Evolutionary conservation across 2,797 vertebrate species (phyloP), one percentile per base, ranked within the genome.

Genomic region (Merluccius polli): DNA sequence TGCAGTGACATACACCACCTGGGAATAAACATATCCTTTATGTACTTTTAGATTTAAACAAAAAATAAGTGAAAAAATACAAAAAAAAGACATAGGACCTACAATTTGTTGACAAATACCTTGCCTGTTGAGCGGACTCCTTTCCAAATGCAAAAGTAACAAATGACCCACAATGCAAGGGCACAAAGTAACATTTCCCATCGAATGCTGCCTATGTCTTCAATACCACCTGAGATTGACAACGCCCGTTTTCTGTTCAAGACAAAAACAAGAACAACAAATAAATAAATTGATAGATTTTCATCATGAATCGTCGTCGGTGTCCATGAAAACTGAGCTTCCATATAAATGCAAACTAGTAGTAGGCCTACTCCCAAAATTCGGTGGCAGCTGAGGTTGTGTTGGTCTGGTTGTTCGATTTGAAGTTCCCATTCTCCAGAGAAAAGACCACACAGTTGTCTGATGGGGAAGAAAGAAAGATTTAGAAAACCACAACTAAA

Each of bases 1-100:
- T 8, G 93, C 94, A 35, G 94, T 94, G 73, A 95, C 87, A 81
- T 93, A 94, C 68, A 95, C 93, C 81, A 92, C 93, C 93, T 95
- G 77, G n/a, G 12, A 59, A 52, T n/a, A 27, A 65, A 65, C 59
- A 65, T 65, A 10, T n/a, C 59, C 15, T 65, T 65, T 65, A 65
- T 65, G 59, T 65, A 24, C 21, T 59, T 52, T 52, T 59, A 59
- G 1, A 59, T n/a, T 24, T 59, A n/a, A 59, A n/a, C n/a, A n/a
- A 16, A n/a, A 33, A 33, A 9, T 4, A 70, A 31, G 11, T 18
- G 6, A 16, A n/a, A 70, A 70, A 32, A 1, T n/a, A 8, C 7
- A 18, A n/a, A 33, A 70, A 2, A 21, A 31, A 70, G 15, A 33
- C 16, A 31, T 2, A 35, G 18, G 18, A 16, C 59, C 59, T 24